A percentile compares a stretch with the other conserved stretches of the same genome.
Conservation (phyloP, 2,888 invertebrate genomes). For the Amblyjoppa proteus region DNA sequence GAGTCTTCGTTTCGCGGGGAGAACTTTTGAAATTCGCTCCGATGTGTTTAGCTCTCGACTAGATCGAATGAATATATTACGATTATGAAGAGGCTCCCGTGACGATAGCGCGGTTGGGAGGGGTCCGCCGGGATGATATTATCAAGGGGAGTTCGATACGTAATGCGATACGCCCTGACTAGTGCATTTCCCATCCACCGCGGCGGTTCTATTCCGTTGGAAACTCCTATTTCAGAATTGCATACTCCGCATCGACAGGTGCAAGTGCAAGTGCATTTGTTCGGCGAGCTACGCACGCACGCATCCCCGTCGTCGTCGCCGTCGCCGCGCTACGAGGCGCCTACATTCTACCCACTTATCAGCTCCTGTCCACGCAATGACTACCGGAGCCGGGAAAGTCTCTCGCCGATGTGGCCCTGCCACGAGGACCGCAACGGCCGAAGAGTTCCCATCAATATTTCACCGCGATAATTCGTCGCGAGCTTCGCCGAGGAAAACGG, state of each 20-base stretch:
- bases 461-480: constrained; percentile 78
- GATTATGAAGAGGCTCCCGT: constrained; percentile 3
- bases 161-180: constrained; percentile 25
- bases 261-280: constrained; percentile 54
- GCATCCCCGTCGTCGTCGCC: constrained; percentile 20
- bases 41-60: constrained; percentile 14
- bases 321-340: not conserved
- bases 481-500: constrained; percentile 28
- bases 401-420: constrained; percentile 17
- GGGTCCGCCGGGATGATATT: constrained; percentile 40
- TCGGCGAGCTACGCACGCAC: constrained; percentile 36
- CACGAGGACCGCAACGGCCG: constrained; percentile 11
- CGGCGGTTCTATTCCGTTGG: constrained; percentile 15
- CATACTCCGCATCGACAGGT: constrained; percentile 45
- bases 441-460: constrained; percentile 76
- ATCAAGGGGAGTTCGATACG: constrained; percentile 30
- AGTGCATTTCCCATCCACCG: constrained; percentile 19
- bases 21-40: constrained; percentile 24
- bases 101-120: not conserved
- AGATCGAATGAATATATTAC: constrained; percentile 47
- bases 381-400: constrained; percentile 43
- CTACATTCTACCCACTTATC: constrained; percentile 42
- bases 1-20: not conserved
- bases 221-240: constrained; percentile 47
- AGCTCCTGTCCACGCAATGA: constrained; percentile 51